Base-by-base conservation (phyloP, 2,888 invertebrate species). In the Trisateles emortualis region DNA sequence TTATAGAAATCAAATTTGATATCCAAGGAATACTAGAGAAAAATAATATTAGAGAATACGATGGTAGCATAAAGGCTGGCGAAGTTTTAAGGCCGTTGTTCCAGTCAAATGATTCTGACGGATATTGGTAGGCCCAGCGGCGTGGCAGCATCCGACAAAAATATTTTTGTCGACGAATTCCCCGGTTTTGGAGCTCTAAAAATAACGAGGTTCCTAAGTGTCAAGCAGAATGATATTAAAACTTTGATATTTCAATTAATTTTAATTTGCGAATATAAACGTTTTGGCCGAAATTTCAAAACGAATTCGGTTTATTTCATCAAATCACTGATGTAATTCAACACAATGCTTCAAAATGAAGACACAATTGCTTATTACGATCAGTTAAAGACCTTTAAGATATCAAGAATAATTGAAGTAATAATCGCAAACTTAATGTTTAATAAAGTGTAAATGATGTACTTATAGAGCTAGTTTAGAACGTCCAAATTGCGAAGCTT, bases 131-230 rank as follows among this genome's bases (percentile, higher is more conserved):
- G 49, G 50, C 48, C 44, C 55, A 32, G 38, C 38, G 50, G 48
- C 65, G 47, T 64, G 48, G 8, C 13, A n/a, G 26, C n/a, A n/a
- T 30, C 39, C 8, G 22, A 19, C 19, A 19, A 26, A 39, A 40
- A n/a, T 30, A 49, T 35, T 49, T 38, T 6, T 26, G 19, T n/a
- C 8, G 16, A 16, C 16, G 26, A 63, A 45, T 62, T 54, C 51
- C 47, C 46, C 46, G 49, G n/a, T 22, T 5, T 22, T 22, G 22
- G 22, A 22, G 41, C 62, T 63, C 65, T 49, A 55, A 65, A 74
- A 73, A 76, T 76, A 70, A 76, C 57, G 62, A 68, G 58, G 32
- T 55, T 58, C 43, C 13, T 30, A 58, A 68, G 24, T 63, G 65
- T 57, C 59, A 61, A 51, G 41, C 44, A 26, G 48, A 44, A 51